Evolutionary conservation across 2,888 invertebrate species (phyloP).

Genomic region (Oxystoma pomonae): DNA sequence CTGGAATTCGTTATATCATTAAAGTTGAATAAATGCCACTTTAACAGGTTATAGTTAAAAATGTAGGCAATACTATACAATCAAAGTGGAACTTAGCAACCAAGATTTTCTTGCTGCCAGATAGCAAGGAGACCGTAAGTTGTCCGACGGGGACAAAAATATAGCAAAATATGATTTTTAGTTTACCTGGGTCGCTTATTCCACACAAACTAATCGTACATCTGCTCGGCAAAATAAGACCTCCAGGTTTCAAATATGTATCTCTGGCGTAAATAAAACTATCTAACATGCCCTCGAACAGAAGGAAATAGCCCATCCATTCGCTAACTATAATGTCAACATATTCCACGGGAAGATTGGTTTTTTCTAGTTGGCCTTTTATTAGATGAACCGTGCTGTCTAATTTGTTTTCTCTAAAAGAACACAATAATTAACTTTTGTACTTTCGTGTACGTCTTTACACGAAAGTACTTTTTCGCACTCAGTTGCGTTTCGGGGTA

Average conservation of each 20-base stretch:
- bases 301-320: conserved; percentile 98
- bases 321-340: conserved; percentile 94
- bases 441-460: too few species aligned
- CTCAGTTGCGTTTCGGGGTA: too few species aligned
- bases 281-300: conserved; percentile 96
- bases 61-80: too few species aligned
- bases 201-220: conserved; percentile 81
- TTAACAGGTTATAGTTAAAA: too few species aligned
- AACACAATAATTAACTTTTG: too few species aligned
- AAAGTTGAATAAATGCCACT: too few species aligned
- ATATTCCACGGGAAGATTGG: conserved; percentile 67
- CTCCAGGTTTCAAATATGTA: conserved; percentile 70
- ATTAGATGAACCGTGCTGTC: conserved; percentile 69
- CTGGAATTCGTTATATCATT: too few species aligned
- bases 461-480: too few species aligned
- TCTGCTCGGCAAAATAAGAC: conserved; percentile 76
- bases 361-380: conserved; percentile 84
- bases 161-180: background rate
- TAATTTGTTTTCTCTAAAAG: conserved; percentile 69
- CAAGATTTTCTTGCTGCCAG: too few species aligned
- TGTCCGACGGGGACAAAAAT: too few species aligned
- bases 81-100: too few species aligned
- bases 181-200: conserved; percentile 64
- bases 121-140: too few species aligned
- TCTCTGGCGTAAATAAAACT: conserved; percentile 88